phyloP scores from a whole-genome alignment of 2,888 invertebrate genomes.

The Rotaria sp. region DNA sequence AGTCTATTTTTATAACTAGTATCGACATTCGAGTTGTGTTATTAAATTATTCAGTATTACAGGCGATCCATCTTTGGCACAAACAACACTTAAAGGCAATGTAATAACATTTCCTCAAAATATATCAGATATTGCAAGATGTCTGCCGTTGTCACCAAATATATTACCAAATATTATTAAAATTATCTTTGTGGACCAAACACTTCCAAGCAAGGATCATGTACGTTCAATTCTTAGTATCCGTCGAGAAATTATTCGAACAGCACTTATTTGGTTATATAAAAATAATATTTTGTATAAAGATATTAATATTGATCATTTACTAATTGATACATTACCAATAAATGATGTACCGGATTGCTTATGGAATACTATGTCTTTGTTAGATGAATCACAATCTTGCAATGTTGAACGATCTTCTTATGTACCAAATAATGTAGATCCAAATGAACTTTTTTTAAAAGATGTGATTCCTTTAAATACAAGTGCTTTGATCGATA shows the following conservation, averaged over 20 bases:
- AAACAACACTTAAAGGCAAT: not conserved
- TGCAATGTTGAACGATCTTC: not conserved
- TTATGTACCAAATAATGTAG: not conserved
- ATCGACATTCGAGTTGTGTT: not conserved
- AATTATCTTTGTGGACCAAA: not conserved
- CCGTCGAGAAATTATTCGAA: not conserved
- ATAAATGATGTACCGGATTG: not conserved
- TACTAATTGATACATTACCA: not conserved
- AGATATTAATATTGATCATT: not conserved
- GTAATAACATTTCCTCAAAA: not conserved
- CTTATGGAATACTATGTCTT: not conserved
- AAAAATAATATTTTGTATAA: not conserved
- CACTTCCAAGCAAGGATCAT: not conserved
- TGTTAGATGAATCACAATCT: not conserved
- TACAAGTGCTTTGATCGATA: not conserved
- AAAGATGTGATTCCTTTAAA: not conserved
- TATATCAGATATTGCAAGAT: not conserved
- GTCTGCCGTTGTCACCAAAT: not conserved
- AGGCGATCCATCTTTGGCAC: not conserved
- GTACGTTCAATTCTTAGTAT: not conserved
- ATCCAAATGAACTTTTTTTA: no score
- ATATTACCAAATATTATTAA: not conserved
- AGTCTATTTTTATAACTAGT: no score
- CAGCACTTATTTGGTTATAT: not conserved
- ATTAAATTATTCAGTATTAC: not conserved